Percentiles rank a stretch among this genome's conserved stretches.
phyloP scores from a whole-genome alignment of 2,888 invertebrate species.

The Antheraea assamensis region DNA sequence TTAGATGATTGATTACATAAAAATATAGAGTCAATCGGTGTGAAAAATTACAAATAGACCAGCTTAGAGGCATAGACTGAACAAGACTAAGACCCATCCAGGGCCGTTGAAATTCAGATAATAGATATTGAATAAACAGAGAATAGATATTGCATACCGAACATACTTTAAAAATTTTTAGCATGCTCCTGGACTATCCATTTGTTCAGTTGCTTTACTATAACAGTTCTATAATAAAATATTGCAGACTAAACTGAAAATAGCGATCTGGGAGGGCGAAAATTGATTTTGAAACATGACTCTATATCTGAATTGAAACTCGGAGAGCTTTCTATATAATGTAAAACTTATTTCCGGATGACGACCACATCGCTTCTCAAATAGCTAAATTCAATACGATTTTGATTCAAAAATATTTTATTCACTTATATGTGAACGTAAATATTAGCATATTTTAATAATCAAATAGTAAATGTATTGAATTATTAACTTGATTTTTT shows the following conservation, averaged over 20 bases:
- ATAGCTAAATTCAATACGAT: neutral
- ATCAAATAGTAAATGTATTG: no score
- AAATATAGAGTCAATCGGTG: no score
- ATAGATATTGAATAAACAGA: no score
- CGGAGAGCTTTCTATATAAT: constrained; percentile 61
- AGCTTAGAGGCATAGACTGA: neutral
- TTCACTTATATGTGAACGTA: neutral
- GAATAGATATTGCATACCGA: neutral
- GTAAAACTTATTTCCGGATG: constrained; percentile 64
- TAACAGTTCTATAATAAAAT: constrained; percentile 15
- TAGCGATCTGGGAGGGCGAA: constrained; percentile 72
- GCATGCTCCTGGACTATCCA: neutral
- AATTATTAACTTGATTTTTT: neutral
- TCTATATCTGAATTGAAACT: constrained; percentile 59
- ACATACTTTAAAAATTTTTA: neutral
- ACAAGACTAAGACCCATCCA: no score
- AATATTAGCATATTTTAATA: neutral
- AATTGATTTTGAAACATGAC: constrained; percentile 74
- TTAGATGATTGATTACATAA: neutral
- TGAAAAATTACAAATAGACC: neutral
- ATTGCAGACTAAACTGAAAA: constrained; percentile 61
- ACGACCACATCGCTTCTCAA: constrained; percentile 28
- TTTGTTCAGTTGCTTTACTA: constrained; percentile 14
- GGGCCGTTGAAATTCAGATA: no score
- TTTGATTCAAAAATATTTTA: neutral